phyloP scores from a whole-genome alignment of 2,113 vertebrate species.

The Lasiurus borealis region DNA sequence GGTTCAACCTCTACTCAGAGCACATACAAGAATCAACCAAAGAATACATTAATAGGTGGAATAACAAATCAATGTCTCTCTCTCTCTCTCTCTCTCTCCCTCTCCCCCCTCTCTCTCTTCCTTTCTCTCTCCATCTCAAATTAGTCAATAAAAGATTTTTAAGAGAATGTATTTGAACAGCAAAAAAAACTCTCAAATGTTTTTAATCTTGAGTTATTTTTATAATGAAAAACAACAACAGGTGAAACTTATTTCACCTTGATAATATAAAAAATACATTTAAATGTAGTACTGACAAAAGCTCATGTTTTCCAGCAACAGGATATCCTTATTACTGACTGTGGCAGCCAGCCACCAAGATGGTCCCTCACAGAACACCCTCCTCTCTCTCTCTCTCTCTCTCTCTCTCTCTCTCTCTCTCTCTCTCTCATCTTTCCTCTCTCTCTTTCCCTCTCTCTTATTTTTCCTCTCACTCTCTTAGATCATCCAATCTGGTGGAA shows the following conservation, averaged over 20 bases:
- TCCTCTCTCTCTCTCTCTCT: neutral
- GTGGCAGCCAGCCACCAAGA: neutral
- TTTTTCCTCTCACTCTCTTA: neutral
- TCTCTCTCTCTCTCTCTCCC: neutral
- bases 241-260: neutral
- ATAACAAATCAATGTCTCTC: neutral
- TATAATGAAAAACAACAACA: neutral
- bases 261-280: neutral
- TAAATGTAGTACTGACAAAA: neutral
- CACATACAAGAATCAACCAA: neutral
- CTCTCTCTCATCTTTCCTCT: too few relatives aligned
- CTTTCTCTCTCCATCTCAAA: neutral
- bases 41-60: neutral
- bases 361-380: neutral
- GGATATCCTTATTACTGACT: neutral
- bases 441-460: neutral
- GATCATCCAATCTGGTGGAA: neutral
- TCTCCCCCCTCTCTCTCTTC: neutral
- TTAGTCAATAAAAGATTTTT: too few relatives aligned
- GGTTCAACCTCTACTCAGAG: neutral
- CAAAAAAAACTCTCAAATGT: too few relatives aligned
- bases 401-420: too few relatives aligned
- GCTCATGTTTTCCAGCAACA: neutral
- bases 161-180: neutral
- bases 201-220: constrained; percentile 11